phyloP scores from a whole-genome alignment of 2,113 vertebrate species.

The Agelaius phoeniceus region DNA sequence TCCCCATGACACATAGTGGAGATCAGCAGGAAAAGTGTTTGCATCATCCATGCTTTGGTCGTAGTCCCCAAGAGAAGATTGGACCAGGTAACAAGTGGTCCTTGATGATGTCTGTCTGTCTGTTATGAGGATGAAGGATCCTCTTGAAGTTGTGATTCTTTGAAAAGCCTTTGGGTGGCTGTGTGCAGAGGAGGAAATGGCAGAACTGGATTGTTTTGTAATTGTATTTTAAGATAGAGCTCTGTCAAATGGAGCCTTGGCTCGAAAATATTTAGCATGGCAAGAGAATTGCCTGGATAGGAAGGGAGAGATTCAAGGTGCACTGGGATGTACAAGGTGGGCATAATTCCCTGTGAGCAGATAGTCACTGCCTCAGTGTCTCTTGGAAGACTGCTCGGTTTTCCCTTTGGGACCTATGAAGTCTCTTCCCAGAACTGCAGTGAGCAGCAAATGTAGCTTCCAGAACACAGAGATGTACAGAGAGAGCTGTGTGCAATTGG shows the following conservation, averaged over 20 bases:
- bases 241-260: accelerated
- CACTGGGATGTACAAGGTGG: accelerated
- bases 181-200: too few relatives aligned
- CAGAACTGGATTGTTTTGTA: too few relatives aligned
- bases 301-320: not conserved
- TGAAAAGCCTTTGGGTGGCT: not conserved
- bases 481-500: not conserved
- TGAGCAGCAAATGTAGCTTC: not conserved
- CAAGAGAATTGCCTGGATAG: too few relatives aligned
- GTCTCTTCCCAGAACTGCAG: not conserved
- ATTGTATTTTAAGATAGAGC: too few relatives aligned
- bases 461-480: not conserved
- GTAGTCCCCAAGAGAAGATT: too few relatives aligned
- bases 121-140: not conserved
- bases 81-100: too few relatives aligned
- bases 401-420: accelerated
- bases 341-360: not conserved
- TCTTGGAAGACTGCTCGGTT: accelerated
- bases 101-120: not conserved
- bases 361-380: not conserved
- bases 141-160: not conserved
- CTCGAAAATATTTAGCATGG: too few relatives aligned
- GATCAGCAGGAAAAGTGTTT: too few relatives aligned
- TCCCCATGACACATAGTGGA: too few relatives aligned
- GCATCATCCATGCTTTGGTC: too few relatives aligned